Evolutionary conservation across 2,113 vertebrate genomes (phyloP).

Genomic region (Cavia porcellus): DNA sequence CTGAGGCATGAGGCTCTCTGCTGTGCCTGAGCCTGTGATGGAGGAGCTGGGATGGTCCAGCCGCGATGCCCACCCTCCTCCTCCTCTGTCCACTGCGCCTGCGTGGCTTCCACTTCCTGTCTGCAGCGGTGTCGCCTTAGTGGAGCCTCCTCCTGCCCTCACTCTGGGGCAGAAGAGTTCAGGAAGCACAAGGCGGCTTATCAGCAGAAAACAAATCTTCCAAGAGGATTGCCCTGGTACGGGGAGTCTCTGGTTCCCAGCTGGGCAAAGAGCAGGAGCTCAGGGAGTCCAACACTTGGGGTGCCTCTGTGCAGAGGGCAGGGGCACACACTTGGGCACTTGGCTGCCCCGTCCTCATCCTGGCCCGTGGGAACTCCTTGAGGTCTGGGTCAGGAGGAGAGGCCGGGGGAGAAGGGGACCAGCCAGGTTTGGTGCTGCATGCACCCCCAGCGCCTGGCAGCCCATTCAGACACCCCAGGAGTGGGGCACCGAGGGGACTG

Average conservation of each 20-base stretch:
- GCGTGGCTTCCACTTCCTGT: background rate
- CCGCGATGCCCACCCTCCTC: background rate
- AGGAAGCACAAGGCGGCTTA: slow-evolving; percentile 59
- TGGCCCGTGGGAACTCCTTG: background rate
- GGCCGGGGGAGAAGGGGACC: background rate
- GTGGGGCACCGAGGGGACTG: background rate
- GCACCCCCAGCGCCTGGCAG: background rate
- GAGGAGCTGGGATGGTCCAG: background rate
- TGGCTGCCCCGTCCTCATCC: background rate
- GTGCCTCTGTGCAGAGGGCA: rapidly evolving
- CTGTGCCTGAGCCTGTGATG: background rate
- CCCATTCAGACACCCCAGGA: background rate
- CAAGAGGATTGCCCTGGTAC: slow-evolving; percentile 6
- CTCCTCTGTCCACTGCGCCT: rapidly evolving
- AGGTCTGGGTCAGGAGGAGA: rapidly evolving
- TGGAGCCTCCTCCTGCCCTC: background rate
- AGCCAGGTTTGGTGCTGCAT: rapidly evolving
- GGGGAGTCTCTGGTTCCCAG: background rate
- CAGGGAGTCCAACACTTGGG: background rate
- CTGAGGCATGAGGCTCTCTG: background rate
- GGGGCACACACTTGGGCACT: rapidly evolving
- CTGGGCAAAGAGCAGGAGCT: no score
- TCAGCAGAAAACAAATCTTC: slow-evolving; percentile 34
- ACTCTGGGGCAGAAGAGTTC: background rate
- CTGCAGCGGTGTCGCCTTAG: background rate